A percentile compares a stretch with the other conserved stretches of the same genome.
Evolutionary conservation across 2,113 vertebrate genomes (phyloP).

Genomic region (Martes martes): DNA sequence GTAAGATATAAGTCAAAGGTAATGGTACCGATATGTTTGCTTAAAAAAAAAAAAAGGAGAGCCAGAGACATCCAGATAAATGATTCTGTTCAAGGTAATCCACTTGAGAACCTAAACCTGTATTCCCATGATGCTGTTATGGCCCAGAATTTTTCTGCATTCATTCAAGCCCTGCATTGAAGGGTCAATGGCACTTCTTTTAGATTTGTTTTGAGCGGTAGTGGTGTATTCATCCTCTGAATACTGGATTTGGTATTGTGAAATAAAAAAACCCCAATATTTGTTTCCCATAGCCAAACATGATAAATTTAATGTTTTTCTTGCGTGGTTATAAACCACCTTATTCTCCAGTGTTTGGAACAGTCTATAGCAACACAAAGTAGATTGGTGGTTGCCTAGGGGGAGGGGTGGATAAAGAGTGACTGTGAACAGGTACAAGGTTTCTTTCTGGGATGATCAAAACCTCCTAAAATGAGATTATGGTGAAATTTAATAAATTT

Average conservation of each 20-base stretch:
- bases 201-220: not conserved
- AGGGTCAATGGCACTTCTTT: not conserved
- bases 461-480: conserved; percentile 8
- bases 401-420: not conserved
- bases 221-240: conserved; percentile 3
- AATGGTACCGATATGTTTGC: not conserved
- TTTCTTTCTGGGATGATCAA: not conserved
- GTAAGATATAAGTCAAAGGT: not conserved
- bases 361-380: not conserved
- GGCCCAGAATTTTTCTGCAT: not conserved
- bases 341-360: not conserved
- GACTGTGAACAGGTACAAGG: not conserved
- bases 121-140: not conserved
- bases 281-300: not conserved
- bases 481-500: not conserved
- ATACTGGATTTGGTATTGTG: not conserved
- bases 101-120: not conserved
- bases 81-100: not conserved
- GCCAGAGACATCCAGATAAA: not conserved
- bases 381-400: not conserved
- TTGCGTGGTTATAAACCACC: not conserved
- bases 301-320: conserved; percentile 6
- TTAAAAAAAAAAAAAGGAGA: not conserved
- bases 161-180: not conserved
- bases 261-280: not conserved